Evolutionary conservation across 2,888 invertebrate genomes (phyloP).

Genomic region (Branchipolynoe longqiensis): DNA sequence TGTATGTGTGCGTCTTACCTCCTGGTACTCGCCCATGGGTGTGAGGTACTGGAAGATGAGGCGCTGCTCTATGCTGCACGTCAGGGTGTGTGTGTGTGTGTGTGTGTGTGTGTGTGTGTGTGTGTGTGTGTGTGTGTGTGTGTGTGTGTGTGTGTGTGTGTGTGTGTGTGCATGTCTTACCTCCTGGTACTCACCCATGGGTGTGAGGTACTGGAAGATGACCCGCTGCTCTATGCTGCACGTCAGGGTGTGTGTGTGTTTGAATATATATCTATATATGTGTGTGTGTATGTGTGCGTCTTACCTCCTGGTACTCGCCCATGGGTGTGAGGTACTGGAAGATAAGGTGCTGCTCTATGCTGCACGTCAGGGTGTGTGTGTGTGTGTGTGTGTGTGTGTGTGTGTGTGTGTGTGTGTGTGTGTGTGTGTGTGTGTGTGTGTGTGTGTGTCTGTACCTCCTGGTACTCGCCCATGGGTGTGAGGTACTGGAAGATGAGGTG

Average conservation of each 20-base stretch:
- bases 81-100: too few species aligned
- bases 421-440: background rate
- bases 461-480: slow-evolving; percentile 98
- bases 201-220: slow-evolving; percentile 95
- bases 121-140: too few species aligned
- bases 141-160: too few species aligned
- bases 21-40: slow-evolving; percentile 98
- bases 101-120: too few species aligned
- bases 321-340: slow-evolving; percentile 96
- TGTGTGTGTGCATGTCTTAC: too few species aligned
- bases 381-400: too few species aligned
- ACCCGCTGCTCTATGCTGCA: slow-evolving; percentile 95
- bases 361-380: slow-evolving; percentile 92
- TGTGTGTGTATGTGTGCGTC: too few species aligned
- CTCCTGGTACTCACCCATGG: slow-evolving; percentile 99
- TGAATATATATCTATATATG: too few species aligned
- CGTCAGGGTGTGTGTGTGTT: too few species aligned
- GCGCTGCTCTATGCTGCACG: slow-evolving; percentile 93
- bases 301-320: slow-evolving; percentile 97
- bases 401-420: too few species aligned
- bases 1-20: slow-evolving; percentile 84
- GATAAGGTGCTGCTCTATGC: slow-evolving; percentile 95
- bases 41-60: slow-evolving; percentile 96
- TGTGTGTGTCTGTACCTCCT: too few species aligned
- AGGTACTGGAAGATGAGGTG: slow-evolving; percentile 95